These are phyloP conservation scores for Sesamia nonagrioides DNA, from an alignment of 1,140 invertebrate species.

Conservation along the genomic window DNA sequence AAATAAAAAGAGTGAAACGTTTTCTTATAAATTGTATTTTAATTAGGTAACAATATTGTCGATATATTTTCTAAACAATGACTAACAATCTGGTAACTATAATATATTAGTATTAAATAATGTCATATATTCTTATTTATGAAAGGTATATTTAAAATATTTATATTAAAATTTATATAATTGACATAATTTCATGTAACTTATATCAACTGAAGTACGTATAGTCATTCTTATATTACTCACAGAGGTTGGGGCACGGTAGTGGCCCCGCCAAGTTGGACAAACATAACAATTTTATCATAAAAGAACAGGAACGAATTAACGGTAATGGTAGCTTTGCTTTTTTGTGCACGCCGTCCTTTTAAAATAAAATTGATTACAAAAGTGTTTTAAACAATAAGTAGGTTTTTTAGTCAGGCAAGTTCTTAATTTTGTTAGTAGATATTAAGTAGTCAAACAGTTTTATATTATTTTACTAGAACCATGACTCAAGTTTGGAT, in stretches of 20 bases:
- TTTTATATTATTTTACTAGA: no score
- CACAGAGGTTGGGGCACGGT: not conserved
- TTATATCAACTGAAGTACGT: no score
- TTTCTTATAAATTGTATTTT: not conserved
- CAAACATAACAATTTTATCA: not conserved
- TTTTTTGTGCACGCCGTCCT: not conserved
- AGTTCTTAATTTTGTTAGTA: not conserved
- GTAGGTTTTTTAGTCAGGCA: not conserved
- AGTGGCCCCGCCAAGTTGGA: not conserved
- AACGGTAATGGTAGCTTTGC: no score
- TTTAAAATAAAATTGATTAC: slow-evolving; percentile 1
- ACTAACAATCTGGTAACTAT: slow-evolving; percentile 15
- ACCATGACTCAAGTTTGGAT: no score
- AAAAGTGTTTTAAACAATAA: not conserved
- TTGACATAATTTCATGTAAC: no score
- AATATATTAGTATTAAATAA: not conserved
- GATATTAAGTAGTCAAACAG: no score
- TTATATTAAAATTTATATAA: not conserved
- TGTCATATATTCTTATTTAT: not conserved
- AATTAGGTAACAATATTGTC: not conserved
- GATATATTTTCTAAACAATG: not conserved
- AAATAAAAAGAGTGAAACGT: not conserved
- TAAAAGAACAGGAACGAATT: not conserved
- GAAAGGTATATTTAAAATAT: not conserved
- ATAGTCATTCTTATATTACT: no score